Base-by-base conservation (phyloP, 2,888 invertebrate species). In the Ganaspis brasiliensis region DNA sequence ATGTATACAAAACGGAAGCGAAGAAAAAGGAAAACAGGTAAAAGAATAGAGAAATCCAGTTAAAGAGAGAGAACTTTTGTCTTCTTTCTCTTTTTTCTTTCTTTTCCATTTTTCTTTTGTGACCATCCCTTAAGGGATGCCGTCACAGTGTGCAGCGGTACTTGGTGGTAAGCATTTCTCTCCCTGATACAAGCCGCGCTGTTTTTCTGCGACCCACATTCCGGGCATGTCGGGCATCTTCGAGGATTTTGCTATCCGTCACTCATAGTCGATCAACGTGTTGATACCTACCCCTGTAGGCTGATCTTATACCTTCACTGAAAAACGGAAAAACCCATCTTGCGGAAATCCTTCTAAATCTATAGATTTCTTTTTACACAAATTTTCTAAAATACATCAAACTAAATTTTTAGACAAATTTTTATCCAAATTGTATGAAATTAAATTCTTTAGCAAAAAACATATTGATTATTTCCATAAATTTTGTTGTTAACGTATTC, bases 191-290 rank as follows among this genome's bases (percentile, higher is more conserved):
- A 52, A 52, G 52, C 26, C 71, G 74, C 83, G 79, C 79, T 81
- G 76, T 88, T 88, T 88, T 86, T 85, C 86, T 86, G 76, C 83
- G 84, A 80, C 85, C 86, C 82, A 87, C 89, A 89, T 89, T 89
- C 89, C 88, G 83, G 78, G 84, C 88, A 86, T 86, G 87, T 85
- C 85, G 80, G 78, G 79, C 85, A 86, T 86, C 84, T 81, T 80
- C 80, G 81, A 81, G 83, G 87, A 87, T 85, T 88, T 87, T 87
- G 83, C 87, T 63, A 40, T 63, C 63, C 24, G 63, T 63, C 63
- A 63, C 63, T 63, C 52, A 52, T 52, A 19, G 37, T 86, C 82
- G 83, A 85, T 86, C 85, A 82, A 86, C 82, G 77, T 81, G 79
- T 84, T 80, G 83, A 81, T 83, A 79, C 70, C 75, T 77, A 70